phyloP scores from a whole-genome alignment of 2,113 vertebrate genomes.

The Callospermophilus lateralis region DNA sequence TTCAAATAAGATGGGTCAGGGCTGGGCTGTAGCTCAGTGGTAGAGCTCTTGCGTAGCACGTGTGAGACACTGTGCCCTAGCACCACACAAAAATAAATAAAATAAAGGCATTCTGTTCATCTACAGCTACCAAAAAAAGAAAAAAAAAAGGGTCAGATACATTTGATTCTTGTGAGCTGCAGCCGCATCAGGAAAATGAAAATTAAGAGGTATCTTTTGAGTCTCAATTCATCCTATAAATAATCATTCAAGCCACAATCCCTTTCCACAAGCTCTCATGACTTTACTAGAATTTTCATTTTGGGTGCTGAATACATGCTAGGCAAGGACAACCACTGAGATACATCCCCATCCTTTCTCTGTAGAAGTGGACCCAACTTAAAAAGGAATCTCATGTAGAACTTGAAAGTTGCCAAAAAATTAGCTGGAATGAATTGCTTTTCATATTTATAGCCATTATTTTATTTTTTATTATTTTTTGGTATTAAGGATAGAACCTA shows the following conservation, averaged over 20 bases:
- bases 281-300: not conserved
- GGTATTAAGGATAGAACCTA: not conserved
- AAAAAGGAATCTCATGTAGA: not conserved
- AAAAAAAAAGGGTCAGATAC: not conserved
- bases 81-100: too few species aligned
- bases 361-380: not conserved
- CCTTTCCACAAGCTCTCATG: not conserved
- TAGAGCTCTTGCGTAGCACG: too few species aligned
- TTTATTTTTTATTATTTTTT: not conserved
- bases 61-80: too few species aligned
- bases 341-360: not conserved
- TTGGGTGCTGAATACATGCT: not conserved
- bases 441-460: not conserved
- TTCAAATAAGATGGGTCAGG: not conserved
- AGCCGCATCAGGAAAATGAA: conserved; percentile 17
- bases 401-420: not conserved
- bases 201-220: not conserved
- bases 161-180: not conserved
- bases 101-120: too few species aligned
- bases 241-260: not conserved
- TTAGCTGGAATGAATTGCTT: not conserved
- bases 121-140: too few species aligned
- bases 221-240: not conserved
- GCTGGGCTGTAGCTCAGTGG: too few species aligned
- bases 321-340: not conserved